phyloP scores from a whole-genome alignment of 2,113 vertebrate genomes.

The Serinus canaria region DNA sequence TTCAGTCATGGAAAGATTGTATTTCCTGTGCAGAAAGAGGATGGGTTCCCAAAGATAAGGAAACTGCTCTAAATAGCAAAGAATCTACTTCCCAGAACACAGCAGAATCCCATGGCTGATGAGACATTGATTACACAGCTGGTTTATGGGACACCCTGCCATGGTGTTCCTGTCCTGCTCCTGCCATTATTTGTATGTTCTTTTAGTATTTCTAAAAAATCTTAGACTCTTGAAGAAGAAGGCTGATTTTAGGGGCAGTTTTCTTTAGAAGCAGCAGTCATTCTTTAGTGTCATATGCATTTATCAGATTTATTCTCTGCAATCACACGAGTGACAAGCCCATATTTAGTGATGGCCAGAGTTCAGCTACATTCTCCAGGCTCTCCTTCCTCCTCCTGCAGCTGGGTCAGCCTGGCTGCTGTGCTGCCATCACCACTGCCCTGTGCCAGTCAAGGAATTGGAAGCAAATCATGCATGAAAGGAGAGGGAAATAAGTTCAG shows the following conservation, averaged over 20 bases:
- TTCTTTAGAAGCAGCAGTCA: neutral
- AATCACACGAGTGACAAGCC: neutral
- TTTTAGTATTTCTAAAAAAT: neutral
- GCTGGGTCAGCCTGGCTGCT: neutral
- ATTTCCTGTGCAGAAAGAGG: conserved; percentile 33
- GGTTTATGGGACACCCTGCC: neutral
- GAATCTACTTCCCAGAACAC: neutral
- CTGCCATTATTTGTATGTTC: neutral
- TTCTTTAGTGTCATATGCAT: neutral
- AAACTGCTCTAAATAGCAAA: neutral
- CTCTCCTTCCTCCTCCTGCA: neutral
- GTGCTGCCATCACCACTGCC: neutral
- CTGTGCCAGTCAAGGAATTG: neutral
- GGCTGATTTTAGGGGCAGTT: neutral
- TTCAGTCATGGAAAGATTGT: neutral
- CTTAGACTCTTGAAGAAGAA: neutral
- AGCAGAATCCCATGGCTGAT: neutral
- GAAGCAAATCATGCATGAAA: neutral
- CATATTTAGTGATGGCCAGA: neutral
- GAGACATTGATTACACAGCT: neutral
- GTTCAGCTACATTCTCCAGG: neutral
- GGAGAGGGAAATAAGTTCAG: neutral
- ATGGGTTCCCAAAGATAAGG: conserved; percentile 22
- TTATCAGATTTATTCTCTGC: neutral
- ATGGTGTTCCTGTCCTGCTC: no score